Percentiles rank a stretch among this genome's conserved stretches.
phyloP scores from a whole-genome alignment of 2,113 vertebrate species.

The Cromileptes altivelis region DNA sequence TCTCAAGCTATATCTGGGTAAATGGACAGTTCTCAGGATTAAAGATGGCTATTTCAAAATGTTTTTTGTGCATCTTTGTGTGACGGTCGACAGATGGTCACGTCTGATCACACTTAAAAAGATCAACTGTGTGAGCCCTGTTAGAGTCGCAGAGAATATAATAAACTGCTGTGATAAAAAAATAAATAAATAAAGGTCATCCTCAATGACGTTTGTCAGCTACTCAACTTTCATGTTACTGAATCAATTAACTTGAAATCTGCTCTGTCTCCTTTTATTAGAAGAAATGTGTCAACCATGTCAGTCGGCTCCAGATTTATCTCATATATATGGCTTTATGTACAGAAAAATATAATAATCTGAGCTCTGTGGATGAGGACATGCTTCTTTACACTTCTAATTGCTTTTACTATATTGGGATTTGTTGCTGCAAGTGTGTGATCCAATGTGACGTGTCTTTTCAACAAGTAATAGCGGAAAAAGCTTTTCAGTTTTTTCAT shows the following conservation, averaged over 20 bases:
- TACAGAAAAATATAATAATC: constrained; percentile 14
- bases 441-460: background rate
- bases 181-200: constrained; percentile 50
- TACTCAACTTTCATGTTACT: constrained; percentile 45
- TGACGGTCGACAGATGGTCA: constrained; percentile 21
- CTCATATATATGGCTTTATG: background rate
- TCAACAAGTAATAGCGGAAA: background rate
- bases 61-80: background rate
- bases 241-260: constrained; percentile 48
- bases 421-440: background rate
- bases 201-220: constrained; percentile 35
- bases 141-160: constrained; percentile 57
- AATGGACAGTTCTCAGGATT: constrained; percentile 10
- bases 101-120: constrained; percentile 28
- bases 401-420: background rate
- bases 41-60: constrained; percentile 20
- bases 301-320: constrained; percentile 27
- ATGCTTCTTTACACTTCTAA: background rate
- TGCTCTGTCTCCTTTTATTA: constrained; percentile 29
- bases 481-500: background rate
- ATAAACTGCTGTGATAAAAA: constrained; percentile 56
- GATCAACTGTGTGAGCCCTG: constrained; percentile 11
- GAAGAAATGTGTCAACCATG: constrained; percentile 44
- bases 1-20: background rate
- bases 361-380: background rate